Base-by-base conservation (phyloP, 2,888 invertebrate genomes). In the Oscheius myriophilus region DNA sequence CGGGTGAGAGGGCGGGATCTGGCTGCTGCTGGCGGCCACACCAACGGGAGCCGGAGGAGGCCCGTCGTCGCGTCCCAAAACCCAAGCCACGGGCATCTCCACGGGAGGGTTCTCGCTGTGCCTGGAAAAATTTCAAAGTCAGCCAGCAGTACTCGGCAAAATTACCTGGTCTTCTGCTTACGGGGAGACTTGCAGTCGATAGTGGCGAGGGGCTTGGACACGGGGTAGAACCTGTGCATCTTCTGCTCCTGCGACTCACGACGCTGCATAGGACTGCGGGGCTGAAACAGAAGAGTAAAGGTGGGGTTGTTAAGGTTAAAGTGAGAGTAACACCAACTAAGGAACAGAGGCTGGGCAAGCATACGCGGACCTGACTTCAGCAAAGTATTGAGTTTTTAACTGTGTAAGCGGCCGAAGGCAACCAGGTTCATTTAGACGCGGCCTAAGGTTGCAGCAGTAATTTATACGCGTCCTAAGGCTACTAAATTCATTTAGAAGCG, bases 21-120 rank as follows among this genome's bases (percentile, higher is more conserved):
- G 74, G 18, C 76, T 76, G 23, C 72, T 72, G 62, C 73, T 75
- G 2, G 80, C 77, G 0, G 78, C 75, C 21, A 76, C 67, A 39
- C 75, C 77, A 23, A 79, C 69, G 4, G 78, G 72, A 42, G 80
- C 74, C 18, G 77, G 71, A 16, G 68, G 69, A 9, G 67, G 42
- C 11, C 63, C 73, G 21, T 78, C 73, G 14, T 65, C 68, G 25
- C 74, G 70, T 21, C 86, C 97, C 91, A 97, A 93, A 80, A 98
- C 92, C 97, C 97, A 98, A 21, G 97, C 97, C 46, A 97, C 93
- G 87, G 96, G 95, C 85, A 93, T 92, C 87, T 96, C 96, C 72
- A 89, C 83, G 0, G 95, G 95, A 54, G 96, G 96, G 90, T 96
- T 95, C 79, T 73, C 71, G 53, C 78, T 76, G 63, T 78, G 78